Evolutionary conservation across 2,888 invertebrate genomes (phyloP), one percentile per base, ranked within the genome.

Genomic region (Agriotes lineatus): DNA sequence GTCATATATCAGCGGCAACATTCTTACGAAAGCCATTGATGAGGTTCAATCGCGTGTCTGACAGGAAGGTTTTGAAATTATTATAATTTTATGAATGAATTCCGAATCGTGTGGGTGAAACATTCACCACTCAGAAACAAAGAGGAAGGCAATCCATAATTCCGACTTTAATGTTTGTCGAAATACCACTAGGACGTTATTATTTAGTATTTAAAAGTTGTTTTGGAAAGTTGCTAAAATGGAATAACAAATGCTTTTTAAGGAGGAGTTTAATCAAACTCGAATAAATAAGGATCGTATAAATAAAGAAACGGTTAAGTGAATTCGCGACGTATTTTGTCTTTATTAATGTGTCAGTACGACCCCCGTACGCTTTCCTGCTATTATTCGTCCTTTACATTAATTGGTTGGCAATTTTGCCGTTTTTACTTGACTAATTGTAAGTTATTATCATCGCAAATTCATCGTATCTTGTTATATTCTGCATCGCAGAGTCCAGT

Each of bases 1-100:
- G 77, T 77, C 77, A 76, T 77, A 74, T 68, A 72, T 67, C 72
- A 65, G 71, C 71, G 75, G 72, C 66, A 71, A 71, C 70, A 64
- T 57, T 72, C 72, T 78, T 77, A 73, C 77, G 76, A 79, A 78
- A 78, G 74, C 73, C 80, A 80, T 80, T 80, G 79, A 80, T 80
- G 79, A 79, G 77, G 77, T 76, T 76, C 76, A 77, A 80, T 78
- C 80, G 78, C 79, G 79, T 79, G 78, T 78, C 77, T 76, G 74
- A 76, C 78, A 75, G 71, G 58, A 74, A 70, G 69, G 66, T 74
- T 74, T 77, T 75, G 76, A 77, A 79, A 78, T 79, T 80, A 78
- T 78, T 79, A 77, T 78, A 78, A 79, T 79, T 80, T 80, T 77
- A 80, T 80, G 80, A 80, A 80, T 80, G 80, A 79, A 79, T 78